Percentiles rank a stretch among this genome's conserved stretches.
phyloP scores from a whole-genome alignment of 2,888 invertebrate genomes.

The Drosophila cognata region DNA sequence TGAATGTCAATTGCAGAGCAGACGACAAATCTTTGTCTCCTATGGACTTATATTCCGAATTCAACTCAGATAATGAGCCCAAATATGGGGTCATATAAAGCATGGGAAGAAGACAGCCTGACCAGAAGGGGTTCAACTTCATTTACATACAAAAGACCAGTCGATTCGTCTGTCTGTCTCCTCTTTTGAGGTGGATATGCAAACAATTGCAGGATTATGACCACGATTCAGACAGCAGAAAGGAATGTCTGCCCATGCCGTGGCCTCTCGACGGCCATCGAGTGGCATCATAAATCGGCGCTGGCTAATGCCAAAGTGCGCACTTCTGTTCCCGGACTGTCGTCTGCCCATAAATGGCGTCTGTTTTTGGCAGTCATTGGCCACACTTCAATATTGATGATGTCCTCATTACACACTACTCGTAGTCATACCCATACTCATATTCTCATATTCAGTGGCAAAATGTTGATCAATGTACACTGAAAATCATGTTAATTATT shows the following conservation, averaged over 20 bases:
- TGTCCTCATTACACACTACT: slow-evolving; percentile 11
- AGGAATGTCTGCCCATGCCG: neutral
- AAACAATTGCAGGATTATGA: slow-evolving; percentile 53
- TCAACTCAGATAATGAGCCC: slow-evolving; percentile 4
- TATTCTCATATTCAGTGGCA: slow-evolving; percentile 3
- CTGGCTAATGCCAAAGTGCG: slow-evolving; percentile 65
- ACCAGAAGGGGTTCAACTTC: slow-evolving; percentile 17
- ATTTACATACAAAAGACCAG: slow-evolving; percentile 39
- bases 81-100: slow-evolving; percentile 5
- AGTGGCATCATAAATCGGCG: slow-evolving; percentile 66
- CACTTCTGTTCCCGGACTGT: slow-evolving; percentile 46
- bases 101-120: slow-evolving; percentile 1
- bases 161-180: neutral
- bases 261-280: slow-evolving; percentile 31
- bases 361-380: slow-evolving; percentile 68
- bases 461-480: slow-evolving; percentile 33
- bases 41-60: slow-evolving; percentile 22
- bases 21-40: slow-evolving; percentile 25
- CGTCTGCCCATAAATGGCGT: slow-evolving; percentile 30
- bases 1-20: slow-evolving; percentile 76
- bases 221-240: slow-evolving; percentile 16
- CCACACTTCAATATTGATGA: slow-evolving; percentile 8
- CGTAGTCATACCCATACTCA: slow-evolving; percentile 7
- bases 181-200: slow-evolving; percentile 21
- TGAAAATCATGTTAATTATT: slow-evolving; percentile 35